Evolutionary conservation across 1,140 invertebrate species (phyloP), one percentile per base, ranked within the genome.

Genomic region (Gonatopus flavifemur): DNA sequence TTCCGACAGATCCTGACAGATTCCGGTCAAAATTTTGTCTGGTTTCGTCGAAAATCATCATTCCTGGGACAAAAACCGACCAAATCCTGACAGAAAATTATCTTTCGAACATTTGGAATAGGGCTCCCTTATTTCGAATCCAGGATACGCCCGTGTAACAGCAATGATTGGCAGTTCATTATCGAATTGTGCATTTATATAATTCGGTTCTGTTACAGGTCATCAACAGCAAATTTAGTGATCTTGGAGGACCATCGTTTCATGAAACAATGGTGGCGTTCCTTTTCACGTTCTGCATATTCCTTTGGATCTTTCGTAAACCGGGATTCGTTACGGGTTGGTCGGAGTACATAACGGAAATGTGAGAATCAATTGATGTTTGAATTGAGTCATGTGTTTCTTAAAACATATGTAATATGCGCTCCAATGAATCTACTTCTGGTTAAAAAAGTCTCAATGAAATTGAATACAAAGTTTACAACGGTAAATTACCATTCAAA

Each of bases 251-350:
- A 0, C 84, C 89, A 70, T 86, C 79, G 37, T 90, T 86, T 72
- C 89, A 93, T 49, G 91, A 96, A 75, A 81, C 71, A 50, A 80
- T 82, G n/a, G 87, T 93, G 1, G 81, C 87, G 18, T 55, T 82
- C 7, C 76, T 92, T 16, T 95, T 96, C 67, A 69, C 87, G 7
- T 57, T 87, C 5, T 83, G 91, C n/a, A 84, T 94, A 7, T 54
- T 87, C 38, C 77, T 94, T 59, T 95, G 91, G 86, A 84, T 94
- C 63, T 90, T 92, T 69, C 81, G 90, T 40, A 83, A 86, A 33
- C 91, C 92, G 0, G 86, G 88, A 45, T 89, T 91, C 62, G 83
- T 91, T 47, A 70, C 77, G 1, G 90, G 90, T 20, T 93, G 89
- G 87, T 80, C 84, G 5, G 77, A 83, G 49, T 54, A 82, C 18